Conservation (phyloP, 2,797 vertebrate genomes). For the Schizothorax lantsangensis region DNA sequence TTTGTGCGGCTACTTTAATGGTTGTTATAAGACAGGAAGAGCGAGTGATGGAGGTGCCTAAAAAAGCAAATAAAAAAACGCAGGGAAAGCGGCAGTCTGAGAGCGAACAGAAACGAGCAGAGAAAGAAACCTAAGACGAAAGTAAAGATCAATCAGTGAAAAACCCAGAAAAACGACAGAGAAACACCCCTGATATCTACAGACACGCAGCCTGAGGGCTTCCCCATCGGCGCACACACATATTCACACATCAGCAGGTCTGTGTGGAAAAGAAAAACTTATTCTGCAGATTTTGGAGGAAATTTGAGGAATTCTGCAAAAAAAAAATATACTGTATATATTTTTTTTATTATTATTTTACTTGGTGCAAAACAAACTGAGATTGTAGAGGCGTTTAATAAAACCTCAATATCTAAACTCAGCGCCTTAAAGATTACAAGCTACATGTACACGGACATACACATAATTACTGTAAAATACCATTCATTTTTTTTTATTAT, state of each 20-base stretch:
- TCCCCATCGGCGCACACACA: neutral
- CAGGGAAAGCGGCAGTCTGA: neutral
- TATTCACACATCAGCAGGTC: neutral
- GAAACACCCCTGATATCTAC: conserved; percentile 34
- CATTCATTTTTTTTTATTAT: no score
- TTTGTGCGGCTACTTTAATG: conserved; percentile 4
- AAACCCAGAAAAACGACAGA: conserved; percentile 37
- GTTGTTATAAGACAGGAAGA: neutral
- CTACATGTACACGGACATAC: no score
- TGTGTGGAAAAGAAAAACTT: neutral
- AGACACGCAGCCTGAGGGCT: conserved; percentile 27
- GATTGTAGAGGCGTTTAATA: no score
- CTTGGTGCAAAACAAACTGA: no score
- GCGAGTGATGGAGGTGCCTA: neutral
- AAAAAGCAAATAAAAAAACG: neutral
- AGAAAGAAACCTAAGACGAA: conserved; percentile 3
- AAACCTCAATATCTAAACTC: no score
- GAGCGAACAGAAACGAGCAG: neutral
- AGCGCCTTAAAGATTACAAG: no score
- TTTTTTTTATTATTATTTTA: no score
- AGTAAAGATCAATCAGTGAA: conserved; percentile 48
- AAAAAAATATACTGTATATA: no score
- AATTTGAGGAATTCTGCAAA: neutral
- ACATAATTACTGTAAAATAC: no score
- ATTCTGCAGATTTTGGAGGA: neutral